phyloP scores from a whole-genome alignment of 2,113 vertebrate genomes.

The Aptenodytes forsteri region DNA sequence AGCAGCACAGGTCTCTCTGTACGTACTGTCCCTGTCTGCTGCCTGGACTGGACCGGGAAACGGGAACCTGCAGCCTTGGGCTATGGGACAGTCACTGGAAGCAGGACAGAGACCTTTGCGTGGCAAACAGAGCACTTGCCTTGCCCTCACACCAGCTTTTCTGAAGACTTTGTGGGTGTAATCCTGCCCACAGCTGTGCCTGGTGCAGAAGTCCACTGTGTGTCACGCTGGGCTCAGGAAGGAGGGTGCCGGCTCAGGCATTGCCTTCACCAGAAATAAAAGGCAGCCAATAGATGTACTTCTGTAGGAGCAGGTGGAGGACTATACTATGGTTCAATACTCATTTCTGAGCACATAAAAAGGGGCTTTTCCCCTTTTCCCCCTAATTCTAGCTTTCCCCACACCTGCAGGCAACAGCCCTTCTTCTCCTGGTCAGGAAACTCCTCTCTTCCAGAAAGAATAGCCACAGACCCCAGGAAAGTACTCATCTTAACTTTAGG shows the following conservation, averaged over 20 bases:
- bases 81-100: neutral
- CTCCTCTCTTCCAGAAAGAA: neutral
- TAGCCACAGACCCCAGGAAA: neutral
- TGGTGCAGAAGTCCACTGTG: neutral
- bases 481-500: neutral
- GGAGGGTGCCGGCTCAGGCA: neutral
- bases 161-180: neutral
- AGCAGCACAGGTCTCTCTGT: neutral
- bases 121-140: neutral
- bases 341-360: neutral
- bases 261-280: neutral
- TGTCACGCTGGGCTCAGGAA: neutral
- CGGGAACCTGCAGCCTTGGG: neutral
- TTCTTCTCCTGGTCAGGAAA: neutral
- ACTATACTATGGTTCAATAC: neutral
- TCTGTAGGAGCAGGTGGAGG: neutral
- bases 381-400: neutral
- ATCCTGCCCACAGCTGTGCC: neutral
- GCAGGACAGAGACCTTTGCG: neutral
- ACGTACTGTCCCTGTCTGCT: accelerated
- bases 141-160: neutral
- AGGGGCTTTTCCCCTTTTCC: neutral
- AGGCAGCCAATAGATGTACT: neutral
- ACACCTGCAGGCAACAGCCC: neutral
- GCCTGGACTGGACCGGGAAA: neutral